Conservation (phyloP, 1,140 invertebrate species). For the Chymomyza costata region DNA sequence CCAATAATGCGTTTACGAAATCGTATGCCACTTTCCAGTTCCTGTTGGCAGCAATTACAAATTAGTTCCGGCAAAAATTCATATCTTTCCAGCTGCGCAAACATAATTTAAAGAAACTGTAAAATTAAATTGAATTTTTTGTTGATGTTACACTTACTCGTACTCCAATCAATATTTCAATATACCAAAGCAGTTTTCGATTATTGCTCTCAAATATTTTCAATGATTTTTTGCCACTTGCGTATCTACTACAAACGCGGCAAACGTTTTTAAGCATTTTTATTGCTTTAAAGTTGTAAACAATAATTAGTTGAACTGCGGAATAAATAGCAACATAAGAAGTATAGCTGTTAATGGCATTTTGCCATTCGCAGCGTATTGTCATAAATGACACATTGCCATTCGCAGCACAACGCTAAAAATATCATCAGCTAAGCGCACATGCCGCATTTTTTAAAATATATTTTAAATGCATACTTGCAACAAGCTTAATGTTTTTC, state of each 20-base stretch:
- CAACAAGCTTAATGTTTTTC: constrained; percentile 2
- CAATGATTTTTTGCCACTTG: constrained; percentile 14
- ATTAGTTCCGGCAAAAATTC: constrained; percentile 30
- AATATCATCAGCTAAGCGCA: too few species aligned
- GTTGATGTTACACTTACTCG: constrained; percentile 12
- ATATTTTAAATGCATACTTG: neutral
- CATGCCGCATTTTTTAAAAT: too few species aligned
- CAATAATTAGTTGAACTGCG: neutral
- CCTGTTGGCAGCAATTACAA: constrained; percentile 32
- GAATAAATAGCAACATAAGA: too few species aligned
- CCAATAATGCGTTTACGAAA: constrained; percentile 36
- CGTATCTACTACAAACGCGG: constrained; percentile 27
- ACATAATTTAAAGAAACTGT: neutral
- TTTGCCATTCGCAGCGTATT: too few species aligned
- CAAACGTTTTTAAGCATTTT: constrained; percentile 36
- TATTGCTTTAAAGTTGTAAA: neutral
- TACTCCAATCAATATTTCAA: constrained; percentile 36
- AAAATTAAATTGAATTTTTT: neutral
- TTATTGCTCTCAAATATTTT: constrained; percentile 31
- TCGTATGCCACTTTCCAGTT: constrained; percentile 20
- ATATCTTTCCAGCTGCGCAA: constrained; percentile 25
- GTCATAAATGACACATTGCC: too few species aligned
- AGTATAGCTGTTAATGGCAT: too few species aligned
- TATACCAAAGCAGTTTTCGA: constrained; percentile 25
- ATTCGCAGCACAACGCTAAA: neutral